Percentiles rank a stretch among this genome's conserved stretches.
Evolutionary conservation across 1,140 invertebrate genomes (phyloP).

Genomic region (Papilio machaon): DNA sequence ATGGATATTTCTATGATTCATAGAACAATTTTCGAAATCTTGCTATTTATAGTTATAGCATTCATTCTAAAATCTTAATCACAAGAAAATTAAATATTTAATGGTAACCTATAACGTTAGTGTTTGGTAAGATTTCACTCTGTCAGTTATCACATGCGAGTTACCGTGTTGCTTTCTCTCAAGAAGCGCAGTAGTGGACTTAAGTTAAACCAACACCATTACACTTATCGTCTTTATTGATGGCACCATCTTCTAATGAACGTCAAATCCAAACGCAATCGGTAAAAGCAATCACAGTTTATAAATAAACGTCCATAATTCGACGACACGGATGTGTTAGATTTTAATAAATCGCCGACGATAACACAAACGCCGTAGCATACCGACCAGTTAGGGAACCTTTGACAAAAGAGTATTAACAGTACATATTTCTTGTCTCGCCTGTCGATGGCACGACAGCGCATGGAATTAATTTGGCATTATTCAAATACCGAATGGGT

Average conservation of each 20-base stretch:
- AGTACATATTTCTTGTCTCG: conserved; percentile 28
- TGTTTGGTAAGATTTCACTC: neutral
- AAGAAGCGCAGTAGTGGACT: conserved; percentile 31
- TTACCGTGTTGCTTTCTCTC: conserved; percentile 24
- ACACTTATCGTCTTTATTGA: conserved; percentile 33
- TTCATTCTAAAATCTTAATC: neutral
- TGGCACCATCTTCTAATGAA: conserved; percentile 35
- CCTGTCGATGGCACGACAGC: conserved; percentile 11
- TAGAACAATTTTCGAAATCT: too few species aligned
- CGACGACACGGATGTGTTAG: conserved; percentile 26
- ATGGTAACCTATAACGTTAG: neutral
- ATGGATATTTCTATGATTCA: neutral
- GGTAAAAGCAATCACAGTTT: conserved; percentile 31
- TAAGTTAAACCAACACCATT: conserved; percentile 35
- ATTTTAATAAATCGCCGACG: conserved; percentile 38
- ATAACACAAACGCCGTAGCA: conserved; percentile 34
- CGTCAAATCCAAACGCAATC: conserved; percentile 34
- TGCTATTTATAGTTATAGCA: too few species aligned
- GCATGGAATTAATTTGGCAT: conserved; percentile 37
- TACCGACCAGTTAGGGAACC: conserved; percentile 28
- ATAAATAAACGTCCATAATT: conserved; percentile 38
- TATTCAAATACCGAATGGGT: conserved; percentile 29
- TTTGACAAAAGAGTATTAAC: conserved; percentile 37
- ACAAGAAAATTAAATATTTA: neutral
- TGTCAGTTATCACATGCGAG: conserved; percentile 3